Evolutionary conservation across 2,113 vertebrate genomes (phyloP), one percentile per base, ranked within the genome.

Genomic region (Jaculus jaculus): DNA sequence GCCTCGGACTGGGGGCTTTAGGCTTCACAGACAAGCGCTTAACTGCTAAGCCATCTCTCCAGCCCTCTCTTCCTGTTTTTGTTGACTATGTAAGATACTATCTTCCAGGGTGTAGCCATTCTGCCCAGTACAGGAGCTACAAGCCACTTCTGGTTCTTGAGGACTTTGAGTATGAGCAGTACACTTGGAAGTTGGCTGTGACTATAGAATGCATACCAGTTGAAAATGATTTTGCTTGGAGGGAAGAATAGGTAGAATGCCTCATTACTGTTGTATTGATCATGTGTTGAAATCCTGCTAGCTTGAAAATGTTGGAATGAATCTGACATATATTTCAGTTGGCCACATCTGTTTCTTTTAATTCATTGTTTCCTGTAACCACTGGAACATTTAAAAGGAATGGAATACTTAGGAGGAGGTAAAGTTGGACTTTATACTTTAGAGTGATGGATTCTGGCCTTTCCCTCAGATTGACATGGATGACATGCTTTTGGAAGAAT

Each of bases 401-500:
- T 61, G 37, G 51, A 5, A 68, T 32, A 54, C 74, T 58, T 75
- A 9, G 13, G 68, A 32, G 51, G 32, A 74, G 17, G 32, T 74
- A 5, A 66, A 80, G 39, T 24, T n/a, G 42, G 84, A 34, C 5
- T 91, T 37, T 91, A 30, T 42, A 86, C 37, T 34, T 34, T 5
- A 61, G 8, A 91, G 54, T 96, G 88, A 97, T 75, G 42, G 17
- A 30, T 63, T 94, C 28, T 94, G 91, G n/a, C 47, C 21, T 91
- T 91, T 95, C 8, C 79, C 65, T 54, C 88, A 97, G 97, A 87
- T 95, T 1, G 54, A 95, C 12, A 90, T 88, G 37, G 95, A 95
- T 71, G 95, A 97, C 47, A 94, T 96, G 94, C 94, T 95, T 32
- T 92, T 97, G 82, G 97, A 97, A 92, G 96, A 97, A 93, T 68